Evolutionary conservation across 2,888 invertebrate species (phyloP).

Genomic region (Nomada ferruginata): DNA sequence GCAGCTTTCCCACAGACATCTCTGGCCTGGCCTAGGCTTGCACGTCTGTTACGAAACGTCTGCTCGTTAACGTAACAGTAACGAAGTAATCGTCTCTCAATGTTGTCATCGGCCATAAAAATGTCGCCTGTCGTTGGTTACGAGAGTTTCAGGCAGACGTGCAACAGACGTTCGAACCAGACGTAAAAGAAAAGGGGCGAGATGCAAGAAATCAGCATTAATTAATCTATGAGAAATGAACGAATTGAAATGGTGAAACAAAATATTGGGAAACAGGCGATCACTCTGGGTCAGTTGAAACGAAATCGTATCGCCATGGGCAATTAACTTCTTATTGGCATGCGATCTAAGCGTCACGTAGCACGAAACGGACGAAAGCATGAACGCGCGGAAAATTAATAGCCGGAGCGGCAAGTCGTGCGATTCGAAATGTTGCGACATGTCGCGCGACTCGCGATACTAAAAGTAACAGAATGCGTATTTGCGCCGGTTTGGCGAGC

Average conservation of each 20-base stretch:
- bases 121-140: slow-evolving; percentile 3
- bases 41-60: slow-evolving; percentile 59
- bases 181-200: neutral
- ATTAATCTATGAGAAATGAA: neutral
- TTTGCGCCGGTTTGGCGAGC: no score
- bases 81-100: slow-evolving; percentile 39
- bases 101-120: slow-evolving; percentile 28
- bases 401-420: neutral
- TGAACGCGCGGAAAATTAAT: slow-evolving; percentile 6
- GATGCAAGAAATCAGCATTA: neutral
- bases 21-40: slow-evolving; percentile 42
- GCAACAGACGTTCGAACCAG: neutral
- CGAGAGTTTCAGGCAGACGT: neutral
- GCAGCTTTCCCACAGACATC: slow-evolving; percentile 57
- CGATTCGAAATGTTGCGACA: slow-evolving; percentile 5
- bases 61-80: slow-evolving; percentile 64
- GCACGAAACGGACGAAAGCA: neutral
- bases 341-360: neutral
- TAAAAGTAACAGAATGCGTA: neutral
- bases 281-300: neutral
- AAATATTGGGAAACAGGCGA: no score
- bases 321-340: slow-evolving; percentile 13
- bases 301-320: neutral
- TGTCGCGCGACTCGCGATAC: neutral
- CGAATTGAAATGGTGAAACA: neutral